These are phyloP conservation scores for Drosophila fuyamai DNA, from an alignment of 1,140 invertebrate species.

Conservation along the genomic window DNA sequence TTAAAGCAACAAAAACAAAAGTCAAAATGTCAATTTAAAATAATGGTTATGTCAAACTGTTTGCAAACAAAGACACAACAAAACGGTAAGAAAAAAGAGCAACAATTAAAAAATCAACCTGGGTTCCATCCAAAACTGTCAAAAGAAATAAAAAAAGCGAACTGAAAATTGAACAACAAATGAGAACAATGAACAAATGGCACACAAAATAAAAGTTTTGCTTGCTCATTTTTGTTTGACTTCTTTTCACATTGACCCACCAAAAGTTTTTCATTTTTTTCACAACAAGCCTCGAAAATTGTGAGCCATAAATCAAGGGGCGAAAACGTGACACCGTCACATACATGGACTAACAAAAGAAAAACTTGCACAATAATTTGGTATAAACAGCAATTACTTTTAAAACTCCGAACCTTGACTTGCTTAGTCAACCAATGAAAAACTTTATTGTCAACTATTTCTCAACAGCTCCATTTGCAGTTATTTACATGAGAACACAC, in stretches of 20 bases:
- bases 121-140: slow-evolving; percentile 45
- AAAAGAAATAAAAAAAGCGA: slow-evolving; percentile 44
- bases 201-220: slow-evolving; percentile 58
- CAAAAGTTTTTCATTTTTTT: slow-evolving; percentile 54
- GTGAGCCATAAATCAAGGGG: slow-evolving; percentile 68
- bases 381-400: slow-evolving; percentile 77
- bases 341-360: slow-evolving; percentile 8
- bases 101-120: slow-evolving; percentile 35
- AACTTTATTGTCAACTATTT: slow-evolving; percentile 70
- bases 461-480: slow-evolving; percentile 55
- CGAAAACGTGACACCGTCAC: slow-evolving; percentile 33
- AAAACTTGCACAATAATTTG: slow-evolving; percentile 66
- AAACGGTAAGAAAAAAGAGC: neutral
- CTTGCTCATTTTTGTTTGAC: slow-evolving; percentile 1
- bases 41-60: slow-evolving; percentile 27
- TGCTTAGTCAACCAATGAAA: slow-evolving; percentile 37
- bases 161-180: slow-evolving; percentile 24
- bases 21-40: slow-evolving; percentile 8
- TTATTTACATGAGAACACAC: slow-evolving; percentile 53
- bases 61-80: slow-evolving; percentile 23
- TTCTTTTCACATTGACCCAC: slow-evolving; percentile 27
- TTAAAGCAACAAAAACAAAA: neutral
- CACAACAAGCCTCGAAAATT: slow-evolving; percentile 70
- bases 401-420: slow-evolving; percentile 56
- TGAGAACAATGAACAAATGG: slow-evolving; percentile 46